Evolutionary conservation across 1,140 invertebrate genomes (phyloP).

Genomic region (Tetranychus cinnabarinus): DNA sequence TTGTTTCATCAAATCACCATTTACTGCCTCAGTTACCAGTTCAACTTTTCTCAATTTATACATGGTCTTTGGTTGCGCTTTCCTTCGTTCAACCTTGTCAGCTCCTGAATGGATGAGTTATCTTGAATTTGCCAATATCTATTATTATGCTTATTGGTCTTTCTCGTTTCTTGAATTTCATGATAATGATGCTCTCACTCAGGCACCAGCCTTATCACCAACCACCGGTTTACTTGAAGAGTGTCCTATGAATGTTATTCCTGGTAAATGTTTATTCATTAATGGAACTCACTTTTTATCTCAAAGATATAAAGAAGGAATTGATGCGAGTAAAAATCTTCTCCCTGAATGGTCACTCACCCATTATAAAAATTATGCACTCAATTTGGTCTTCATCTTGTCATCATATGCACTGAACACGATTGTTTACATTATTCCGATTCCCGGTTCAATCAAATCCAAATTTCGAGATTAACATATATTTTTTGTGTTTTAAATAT

Average conservation of each 20-base stretch:
- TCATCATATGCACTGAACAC: conserved; percentile 56
- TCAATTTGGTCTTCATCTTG: conserved; percentile 56
- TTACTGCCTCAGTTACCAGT: conserved; percentile 45
- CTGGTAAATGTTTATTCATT: conserved; percentile 32
- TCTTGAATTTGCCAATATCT: conserved; percentile 47
- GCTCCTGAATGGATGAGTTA: conserved; percentile 54
- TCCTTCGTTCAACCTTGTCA: conserved; percentile 37
- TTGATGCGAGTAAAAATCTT: conserved; percentile 6
- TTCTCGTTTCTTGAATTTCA: conserved; percentile 36
- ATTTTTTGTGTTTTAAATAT: neutral
- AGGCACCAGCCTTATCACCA: conserved; percentile 14
- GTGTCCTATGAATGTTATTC: conserved; percentile 22
- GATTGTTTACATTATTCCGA: conserved; percentile 54
- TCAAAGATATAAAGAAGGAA: conserved; percentile 1
- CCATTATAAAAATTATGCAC: conserved; percentile 45
- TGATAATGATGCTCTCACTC: conserved; percentile 14
- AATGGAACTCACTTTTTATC: conserved; percentile 23
- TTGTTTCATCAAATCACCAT: conserved; percentile 48
- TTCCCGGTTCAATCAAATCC: conserved; percentile 58
- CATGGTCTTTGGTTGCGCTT: conserved; percentile 45
- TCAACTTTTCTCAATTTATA: conserved; percentile 46
- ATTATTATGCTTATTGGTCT: conserved; percentile 44
- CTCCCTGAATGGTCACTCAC: conserved; percentile 26
- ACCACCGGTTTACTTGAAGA: conserved; percentile 15
- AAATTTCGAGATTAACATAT: conserved; percentile 53